Evolutionary conservation across 2,797 vertebrate genomes (phyloP).

Genomic region (Paedocypris micromegethes): DNA sequence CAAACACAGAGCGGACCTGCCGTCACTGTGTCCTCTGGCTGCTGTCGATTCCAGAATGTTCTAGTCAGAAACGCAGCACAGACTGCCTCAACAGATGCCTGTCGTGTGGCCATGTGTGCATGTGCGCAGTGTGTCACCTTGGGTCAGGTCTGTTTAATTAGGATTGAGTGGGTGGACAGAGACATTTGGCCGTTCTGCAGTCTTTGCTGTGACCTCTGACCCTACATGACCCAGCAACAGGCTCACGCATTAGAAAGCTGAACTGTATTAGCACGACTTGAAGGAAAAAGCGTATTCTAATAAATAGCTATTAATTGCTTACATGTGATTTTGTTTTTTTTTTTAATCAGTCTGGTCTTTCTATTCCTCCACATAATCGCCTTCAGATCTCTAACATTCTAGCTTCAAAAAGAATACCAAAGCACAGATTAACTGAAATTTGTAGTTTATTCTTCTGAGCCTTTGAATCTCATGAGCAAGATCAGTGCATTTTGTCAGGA

Average conservation of each 20-base stretch:
- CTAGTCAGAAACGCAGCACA: constrained; percentile 13
- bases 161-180: constrained; percentile 21
- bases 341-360: no score
- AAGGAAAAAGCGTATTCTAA: background rate
- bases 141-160: constrained; percentile 36
- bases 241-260: constrained; percentile 4
- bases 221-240: constrained; percentile 4
- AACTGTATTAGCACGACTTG: background rate
- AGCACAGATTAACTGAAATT: no score
- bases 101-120: constrained; percentile 28
- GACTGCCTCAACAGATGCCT: constrained; percentile 36
- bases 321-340: no score
- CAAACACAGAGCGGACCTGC: background rate
- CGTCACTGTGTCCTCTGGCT: background rate
- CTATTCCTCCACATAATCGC: no score
- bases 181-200: background rate
- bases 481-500: no score
- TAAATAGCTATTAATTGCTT: no score
- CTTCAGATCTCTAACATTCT: no score
- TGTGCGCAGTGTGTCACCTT: constrained; percentile 18
- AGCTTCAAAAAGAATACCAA: no score
- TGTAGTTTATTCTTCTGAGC: no score
- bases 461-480: no score
- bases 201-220: constrained; percentile 17
- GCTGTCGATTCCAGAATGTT: constrained; percentile 9